phyloP scores from a whole-genome alignment of 2,797 vertebrate species.

The Steatocranus sp. region DNA sequence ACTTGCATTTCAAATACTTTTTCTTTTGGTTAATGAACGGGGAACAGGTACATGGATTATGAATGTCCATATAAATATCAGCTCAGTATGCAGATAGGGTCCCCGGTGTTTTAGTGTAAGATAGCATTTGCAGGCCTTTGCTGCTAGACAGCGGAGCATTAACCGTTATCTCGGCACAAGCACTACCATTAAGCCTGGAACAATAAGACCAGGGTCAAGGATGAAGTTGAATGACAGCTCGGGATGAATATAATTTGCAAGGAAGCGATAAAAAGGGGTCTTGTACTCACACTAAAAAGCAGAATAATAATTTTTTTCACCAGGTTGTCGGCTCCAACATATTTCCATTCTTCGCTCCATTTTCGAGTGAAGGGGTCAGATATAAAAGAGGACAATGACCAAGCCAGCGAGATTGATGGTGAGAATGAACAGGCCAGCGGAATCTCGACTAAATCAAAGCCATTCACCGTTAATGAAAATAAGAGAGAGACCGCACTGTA shows the following conservation, averaged over 20 bases:
- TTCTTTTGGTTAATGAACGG: conserved; percentile 50
- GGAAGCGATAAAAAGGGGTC: conserved; percentile 69
- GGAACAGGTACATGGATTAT: conserved; percentile 39
- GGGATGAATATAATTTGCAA: conserved; percentile 67
- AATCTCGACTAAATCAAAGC: conserved; percentile 76
- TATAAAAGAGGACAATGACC: conserved; percentile 72
- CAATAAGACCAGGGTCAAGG: conserved; percentile 74
- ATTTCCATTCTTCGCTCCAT: conserved; percentile 64
- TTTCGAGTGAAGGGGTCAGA: conserved; percentile 69
- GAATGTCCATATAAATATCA: conserved; percentile 58
- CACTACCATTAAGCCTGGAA: conserved; percentile 67
- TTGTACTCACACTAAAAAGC: conserved; percentile 65
- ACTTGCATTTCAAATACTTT: conserved; percentile 31
- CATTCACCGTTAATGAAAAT: conserved; percentile 77
- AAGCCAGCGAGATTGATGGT: conserved; percentile 66
- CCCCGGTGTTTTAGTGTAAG: conserved; percentile 53
- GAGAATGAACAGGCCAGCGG: conserved; percentile 46
- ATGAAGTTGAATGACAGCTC: conserved; percentile 78
- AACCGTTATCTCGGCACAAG: conserved; percentile 68
- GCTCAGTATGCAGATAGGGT: conserved; percentile 58
- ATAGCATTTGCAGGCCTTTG: conserved; percentile 54
- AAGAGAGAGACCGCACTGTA: conserved; percentile 73
- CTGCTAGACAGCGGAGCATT: conserved; percentile 61
- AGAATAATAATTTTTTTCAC: conserved; percentile 55
- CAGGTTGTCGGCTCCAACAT: conserved; percentile 53